Evolutionary conservation across 1,140 invertebrate species (phyloP).

Genomic region (Drosophila littoralis): DNA sequence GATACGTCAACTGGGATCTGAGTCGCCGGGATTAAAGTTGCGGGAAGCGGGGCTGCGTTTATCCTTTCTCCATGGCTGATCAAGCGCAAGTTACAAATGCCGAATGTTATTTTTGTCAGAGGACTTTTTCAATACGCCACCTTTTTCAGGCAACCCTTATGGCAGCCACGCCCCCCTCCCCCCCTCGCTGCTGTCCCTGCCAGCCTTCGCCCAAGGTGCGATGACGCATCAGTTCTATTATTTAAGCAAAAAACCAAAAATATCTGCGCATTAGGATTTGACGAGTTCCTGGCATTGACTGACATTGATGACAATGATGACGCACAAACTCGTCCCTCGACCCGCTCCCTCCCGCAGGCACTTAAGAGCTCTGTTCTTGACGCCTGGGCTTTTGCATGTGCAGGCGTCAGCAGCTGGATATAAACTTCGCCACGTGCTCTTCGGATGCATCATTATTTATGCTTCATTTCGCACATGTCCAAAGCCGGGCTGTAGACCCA

Average conservation of each 20-base stretch:
- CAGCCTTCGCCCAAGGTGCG: slow-evolving; percentile 46
- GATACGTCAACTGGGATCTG: not conserved
- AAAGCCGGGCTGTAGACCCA: no score
- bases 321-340: slow-evolving; percentile 35
- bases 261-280: slow-evolving; percentile 68
- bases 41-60: slow-evolving; percentile 33
- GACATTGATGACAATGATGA: slow-evolving; percentile 72
- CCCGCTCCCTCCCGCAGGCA: not conserved
- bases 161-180: not conserved
- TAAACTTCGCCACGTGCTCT: no score
- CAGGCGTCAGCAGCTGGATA: no score
- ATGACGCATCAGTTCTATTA: slow-evolving; percentile 77
- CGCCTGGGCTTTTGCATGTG: no score
- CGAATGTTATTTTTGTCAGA: slow-evolving; percentile 77
- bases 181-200: not conserved
- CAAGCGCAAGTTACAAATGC: slow-evolving; percentile 82
- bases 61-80: slow-evolving; percentile 74
- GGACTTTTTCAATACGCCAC: slow-evolving; percentile 56
- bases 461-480: no score
- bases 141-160: slow-evolving; percentile 29
- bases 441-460: no score
- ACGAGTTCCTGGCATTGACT: slow-evolving; percentile 63
- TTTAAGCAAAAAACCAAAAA: slow-evolving; percentile 37
- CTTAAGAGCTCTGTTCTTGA: no score
- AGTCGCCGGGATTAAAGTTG: not conserved